phyloP scores from a whole-genome alignment of 92 coral and sea anemone genomes.

The Phymanthus crucifer region DNA sequence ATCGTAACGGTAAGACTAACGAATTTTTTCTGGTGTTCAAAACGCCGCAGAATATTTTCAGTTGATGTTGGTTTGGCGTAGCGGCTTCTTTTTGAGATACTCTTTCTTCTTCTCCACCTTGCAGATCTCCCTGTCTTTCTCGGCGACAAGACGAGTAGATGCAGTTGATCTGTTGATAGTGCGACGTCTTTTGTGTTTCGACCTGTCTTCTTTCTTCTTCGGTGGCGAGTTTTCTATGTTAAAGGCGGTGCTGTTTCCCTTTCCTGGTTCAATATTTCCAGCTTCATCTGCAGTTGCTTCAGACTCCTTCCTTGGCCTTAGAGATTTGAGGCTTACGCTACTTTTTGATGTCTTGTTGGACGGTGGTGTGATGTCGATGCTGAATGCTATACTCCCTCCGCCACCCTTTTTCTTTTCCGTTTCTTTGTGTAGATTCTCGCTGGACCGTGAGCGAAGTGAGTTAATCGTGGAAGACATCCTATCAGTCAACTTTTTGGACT shows the following conservation, averaged over 20 bases:
- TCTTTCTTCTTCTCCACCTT: conserved; percentile 51
- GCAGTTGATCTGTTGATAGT: conserved; percentile 77
- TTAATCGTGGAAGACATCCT: conserved; percentile 59
- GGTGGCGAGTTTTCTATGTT: conserved; percentile 82
- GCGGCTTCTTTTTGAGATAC: conserved; percentile 52
- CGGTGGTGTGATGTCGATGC: conserved; percentile 25
- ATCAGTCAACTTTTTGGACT: conserved; percentile 54
- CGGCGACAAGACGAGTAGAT: conserved; percentile 56
- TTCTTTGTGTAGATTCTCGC: conserved; percentile 48
- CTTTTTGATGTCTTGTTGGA: conserved; percentile 18
- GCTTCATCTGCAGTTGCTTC: conserved; percentile 3
- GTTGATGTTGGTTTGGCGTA: conserved; percentile 51
- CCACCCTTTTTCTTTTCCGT: conserved; percentile 27
- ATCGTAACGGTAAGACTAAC: background rate
- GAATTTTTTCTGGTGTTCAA: background rate
- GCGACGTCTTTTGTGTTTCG: conserved; percentile 60
- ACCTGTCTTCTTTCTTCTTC: conserved; percentile 40
- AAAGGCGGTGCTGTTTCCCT: conserved; percentile 76
- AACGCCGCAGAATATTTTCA: background rate
- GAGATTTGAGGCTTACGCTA: conserved; percentile 10
- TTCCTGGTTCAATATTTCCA: conserved; percentile 20
- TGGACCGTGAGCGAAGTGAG: conserved; percentile 78
- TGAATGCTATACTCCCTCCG: conserved; percentile 37
- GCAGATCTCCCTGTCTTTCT: conserved; percentile 45
- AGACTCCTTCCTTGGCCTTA: conserved; percentile 4